Evolutionary conservation across 2,888 invertebrate genomes (phyloP), one percentile per base, ranked within the genome.

Genomic region (Artemia sp.): DNA sequence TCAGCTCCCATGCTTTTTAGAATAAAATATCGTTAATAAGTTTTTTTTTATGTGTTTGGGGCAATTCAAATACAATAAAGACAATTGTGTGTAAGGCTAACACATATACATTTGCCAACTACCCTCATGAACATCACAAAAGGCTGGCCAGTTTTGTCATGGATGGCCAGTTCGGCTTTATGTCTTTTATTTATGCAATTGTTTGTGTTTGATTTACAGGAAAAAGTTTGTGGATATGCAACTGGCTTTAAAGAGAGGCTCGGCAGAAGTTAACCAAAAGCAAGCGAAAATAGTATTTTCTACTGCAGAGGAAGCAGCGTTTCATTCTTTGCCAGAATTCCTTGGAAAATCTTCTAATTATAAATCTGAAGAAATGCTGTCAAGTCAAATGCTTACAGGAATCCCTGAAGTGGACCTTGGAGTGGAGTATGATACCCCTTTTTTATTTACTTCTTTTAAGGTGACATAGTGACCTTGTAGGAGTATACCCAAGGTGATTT

Each of bases 401-500:
- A 98, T 99, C 74, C 98, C 98, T 0, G 98, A 99, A 82, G 92
- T 99, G 0, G 97, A 99, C 80, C 83, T 99, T 69, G 98, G 98
- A n/a, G 95, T 99, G 74, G 94, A 96, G 85, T 86, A 38, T 38
- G 38, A 38, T 38, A 38, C 38, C 6, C 38, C 6, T 38, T 38
- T 38, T 38, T 38, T 38, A 38, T 38, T 38, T 38, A 38, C 38
- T 38, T 38, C 38, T 38, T 19, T 38, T 38, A 38, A 38, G 38
- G 38, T 38, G 38, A 6, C 38, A 38, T 38, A 38, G 38, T 38
- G 38, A 38, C 38, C 38, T 38, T 38, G 38, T 38, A 38, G 38
- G 3, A 4, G 38, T 6, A 38, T 38, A 38, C 38, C 38, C 38
- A 38, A 38, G 38, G 38, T 38, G 38, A 38, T 38, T 38, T 38